A percentile compares a stretch with the other conserved stretches of the same genome.
phyloP scores from a whole-genome alignment of 2,797 vertebrate species.

The Tenualosa thibaudeaui region DNA sequence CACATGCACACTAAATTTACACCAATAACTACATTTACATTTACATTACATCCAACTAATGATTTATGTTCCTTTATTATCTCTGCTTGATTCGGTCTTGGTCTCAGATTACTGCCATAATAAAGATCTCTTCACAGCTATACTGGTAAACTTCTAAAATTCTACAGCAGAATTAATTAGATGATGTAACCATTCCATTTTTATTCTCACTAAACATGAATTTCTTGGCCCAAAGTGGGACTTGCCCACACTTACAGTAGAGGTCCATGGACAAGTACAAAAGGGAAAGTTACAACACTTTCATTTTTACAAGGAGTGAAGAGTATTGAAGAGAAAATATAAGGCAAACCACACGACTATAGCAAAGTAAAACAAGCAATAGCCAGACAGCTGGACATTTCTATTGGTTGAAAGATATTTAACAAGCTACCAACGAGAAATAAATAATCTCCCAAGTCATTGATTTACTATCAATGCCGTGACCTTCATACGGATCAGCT shows the following conservation, averaged over 20 bases:
- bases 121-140: background rate
- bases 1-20: too few relatives aligned
- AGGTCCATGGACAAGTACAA: background rate
- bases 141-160: background rate
- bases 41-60: background rate
- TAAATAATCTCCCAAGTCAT: background rate
- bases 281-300: background rate
- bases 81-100: background rate
- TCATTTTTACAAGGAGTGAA: background rate
- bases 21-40: too few relatives aligned
- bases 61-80: background rate
- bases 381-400: too few relatives aligned
- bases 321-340: background rate
- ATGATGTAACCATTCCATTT: background rate
- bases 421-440: too few relatives aligned
- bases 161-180: background rate
- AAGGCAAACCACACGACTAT: too few relatives aligned
- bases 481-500: too few relatives aligned
- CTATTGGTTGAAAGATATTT: too few relatives aligned
- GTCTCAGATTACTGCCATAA: background rate
- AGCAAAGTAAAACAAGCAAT: too few relatives aligned
- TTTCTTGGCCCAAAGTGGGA: background rate
- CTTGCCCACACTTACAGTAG: background rate
- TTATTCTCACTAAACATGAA: background rate
- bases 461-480: background rate